Evolutionary conservation across 2,113 vertebrate genomes (phyloP), one percentile per base, ranked within the genome.

Genomic region (Notothenia rossii): DNA sequence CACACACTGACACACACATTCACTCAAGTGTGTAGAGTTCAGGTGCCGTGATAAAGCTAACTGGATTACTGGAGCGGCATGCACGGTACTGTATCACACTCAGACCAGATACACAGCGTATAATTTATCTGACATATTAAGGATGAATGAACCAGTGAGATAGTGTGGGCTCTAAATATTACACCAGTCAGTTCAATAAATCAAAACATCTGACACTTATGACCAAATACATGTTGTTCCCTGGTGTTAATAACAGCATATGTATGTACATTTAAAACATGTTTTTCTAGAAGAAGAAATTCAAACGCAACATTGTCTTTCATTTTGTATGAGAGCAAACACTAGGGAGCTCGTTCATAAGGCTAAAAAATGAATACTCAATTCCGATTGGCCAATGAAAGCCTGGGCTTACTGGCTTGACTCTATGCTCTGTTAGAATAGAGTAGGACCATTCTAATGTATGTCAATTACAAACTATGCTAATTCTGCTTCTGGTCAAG

Each of bases 21-120:
- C 71, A 70, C 7, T 73, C 54, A 54, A 79, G 71, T 85, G 81
- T 88, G 80, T 51, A 12, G 56, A 63, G 72, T 84, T 89, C 72
- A 87, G 90, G 86, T 90, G 90, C 81, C 56, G 70, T 29, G 84
- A 81, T 89, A 74, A 87, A 62, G 71, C 82, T 46, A 56, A 89
- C 74, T 22, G 75, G 86, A 58, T 82, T 69, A 80, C 68, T 66
- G 82, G 72, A 71, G 85, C 54, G n/a, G 55, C 61, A 33, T 4
- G n/a, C 77, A 72, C 77, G 77, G 70, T 73, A 49, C 69, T 46
- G 70, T 74, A 86, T 84, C 86, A 79, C 69, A 75, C 55, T 78
- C 67, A 17, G 20, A 63, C 45, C 81, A 85, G 77, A 86, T 14
- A 62, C 25, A n/a, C 49, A 1, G 75, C 88, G 83, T 53, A 56